Percentiles rank a stretch among this genome's conserved stretches.
Evolutionary conservation across 2,888 invertebrate species (phyloP).

Genomic region (Drosophila vallismaia): DNA sequence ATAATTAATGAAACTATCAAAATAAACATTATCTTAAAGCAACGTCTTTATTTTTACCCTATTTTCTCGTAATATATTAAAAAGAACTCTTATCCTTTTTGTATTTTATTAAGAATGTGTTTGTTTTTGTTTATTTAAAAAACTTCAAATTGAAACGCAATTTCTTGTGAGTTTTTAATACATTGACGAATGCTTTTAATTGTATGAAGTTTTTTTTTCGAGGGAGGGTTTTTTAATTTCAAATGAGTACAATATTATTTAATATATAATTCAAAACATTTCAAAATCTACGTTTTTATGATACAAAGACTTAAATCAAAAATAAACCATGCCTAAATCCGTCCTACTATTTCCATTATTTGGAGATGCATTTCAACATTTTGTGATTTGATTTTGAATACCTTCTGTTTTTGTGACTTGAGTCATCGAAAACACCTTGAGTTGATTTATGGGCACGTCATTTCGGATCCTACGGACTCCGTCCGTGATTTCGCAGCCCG

Average conservation of each 20-base stretch:
- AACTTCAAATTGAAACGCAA: background rate
- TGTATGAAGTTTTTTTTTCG: background rate
- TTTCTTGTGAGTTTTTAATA: background rate
- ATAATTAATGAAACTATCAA: too few relatives aligned
- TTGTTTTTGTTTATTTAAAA: too few relatives aligned
- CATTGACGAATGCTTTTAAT: background rate
- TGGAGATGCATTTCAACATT: background rate
- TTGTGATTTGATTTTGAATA: background rate
- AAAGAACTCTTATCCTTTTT: too few relatives aligned
- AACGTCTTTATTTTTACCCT: background rate
- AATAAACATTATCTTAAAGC: background rate
- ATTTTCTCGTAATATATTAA: too few relatives aligned
- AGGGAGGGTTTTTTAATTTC: too few relatives aligned
- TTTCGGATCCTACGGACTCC: slow-evolving; percentile 3
- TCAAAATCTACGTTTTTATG: background rate
- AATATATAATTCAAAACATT: background rate
- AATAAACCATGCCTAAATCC: background rate
- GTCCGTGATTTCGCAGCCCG: slow-evolving; percentile 10
- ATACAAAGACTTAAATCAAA: background rate
- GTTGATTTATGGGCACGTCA: slow-evolving; percentile 24
- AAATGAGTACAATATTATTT: too few relatives aligned
- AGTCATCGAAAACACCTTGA: slow-evolving; percentile 31
- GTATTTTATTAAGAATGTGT: too few relatives aligned
- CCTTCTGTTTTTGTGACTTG: slow-evolving; percentile 5
- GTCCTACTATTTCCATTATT: background rate